Conservation (phyloP, 2,797 vertebrate species). For the Acipenser oxyrinchus region DNA sequence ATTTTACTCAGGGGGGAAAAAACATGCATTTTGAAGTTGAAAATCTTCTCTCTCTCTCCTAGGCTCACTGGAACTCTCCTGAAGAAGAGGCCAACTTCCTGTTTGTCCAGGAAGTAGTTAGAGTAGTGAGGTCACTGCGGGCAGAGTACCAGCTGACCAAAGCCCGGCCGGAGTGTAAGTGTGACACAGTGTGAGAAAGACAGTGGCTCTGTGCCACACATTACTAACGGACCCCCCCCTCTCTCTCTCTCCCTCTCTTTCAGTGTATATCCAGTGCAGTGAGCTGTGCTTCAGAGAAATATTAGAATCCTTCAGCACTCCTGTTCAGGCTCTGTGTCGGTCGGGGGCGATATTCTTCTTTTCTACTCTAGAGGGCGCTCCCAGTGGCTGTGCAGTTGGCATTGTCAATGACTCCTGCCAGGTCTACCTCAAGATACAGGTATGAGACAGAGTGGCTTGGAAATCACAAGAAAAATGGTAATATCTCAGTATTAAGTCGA, state of each 20-base stretch:
- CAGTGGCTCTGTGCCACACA: not conserved
- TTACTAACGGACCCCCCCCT: not conserved
- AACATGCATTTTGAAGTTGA: too few relatives aligned
- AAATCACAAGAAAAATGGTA: not conserved
- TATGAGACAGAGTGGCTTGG: constrained; percentile 25
- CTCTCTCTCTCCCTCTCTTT: constrained; percentile 44
- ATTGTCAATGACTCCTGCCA: constrained; percentile 54
- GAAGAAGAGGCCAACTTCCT: constrained; percentile 62
- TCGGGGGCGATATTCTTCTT: constrained; percentile 44
- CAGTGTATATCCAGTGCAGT: constrained; percentile 49
- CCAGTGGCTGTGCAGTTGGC: constrained; percentile 45
- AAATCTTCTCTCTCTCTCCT: not conserved
- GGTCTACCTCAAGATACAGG: constrained; percentile 64
- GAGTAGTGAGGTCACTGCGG: constrained; percentile 56
- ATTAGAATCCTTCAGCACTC: constrained; percentile 32
- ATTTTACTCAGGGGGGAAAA: too few relatives aligned
- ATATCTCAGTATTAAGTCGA: too few relatives aligned
- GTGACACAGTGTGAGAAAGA: not conserved
- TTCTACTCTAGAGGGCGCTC: constrained; percentile 36
- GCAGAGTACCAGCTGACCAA: constrained; percentile 59
- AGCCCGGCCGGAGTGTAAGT: constrained; percentile 60
- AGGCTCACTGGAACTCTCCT: constrained; percentile 70
- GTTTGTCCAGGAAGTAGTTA: constrained; percentile 60
- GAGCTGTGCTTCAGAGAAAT: not conserved
- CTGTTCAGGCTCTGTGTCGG: constrained; percentile 46